Conservation (phyloP, 2,797 vertebrate species). For the Pangasius krempfi region DNA sequence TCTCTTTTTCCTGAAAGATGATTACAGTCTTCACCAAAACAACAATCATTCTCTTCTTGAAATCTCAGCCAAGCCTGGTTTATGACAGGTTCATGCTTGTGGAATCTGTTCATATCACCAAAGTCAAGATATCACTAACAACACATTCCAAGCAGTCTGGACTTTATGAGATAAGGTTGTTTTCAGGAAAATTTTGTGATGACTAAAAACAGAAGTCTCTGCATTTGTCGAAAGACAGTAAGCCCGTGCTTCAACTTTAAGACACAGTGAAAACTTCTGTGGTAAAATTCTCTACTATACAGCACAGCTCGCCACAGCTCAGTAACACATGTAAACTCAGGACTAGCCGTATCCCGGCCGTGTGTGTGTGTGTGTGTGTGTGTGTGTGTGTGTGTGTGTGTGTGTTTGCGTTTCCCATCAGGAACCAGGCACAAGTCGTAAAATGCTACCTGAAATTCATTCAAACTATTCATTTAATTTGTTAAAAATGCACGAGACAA, state of each 20-base stretch:
- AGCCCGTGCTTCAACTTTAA: not conserved
- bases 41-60: not conserved
- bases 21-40: not conserved
- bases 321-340: not conserved
- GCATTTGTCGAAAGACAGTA: conserved; percentile 13
- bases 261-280: not conserved
- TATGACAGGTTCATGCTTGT: not conserved
- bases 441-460: not conserved
- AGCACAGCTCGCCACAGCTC: not conserved
- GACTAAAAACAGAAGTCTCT: not conserved
- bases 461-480: not conserved
- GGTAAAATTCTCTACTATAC: not conserved
- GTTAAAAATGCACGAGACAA: not conserved
- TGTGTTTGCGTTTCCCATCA: no score
- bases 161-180: conserved; percentile 45
- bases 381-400: no score
- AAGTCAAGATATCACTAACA: conserved; percentile 34
- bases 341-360: not conserved
- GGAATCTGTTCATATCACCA: conserved; percentile 19
- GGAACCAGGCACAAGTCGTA: not conserved
- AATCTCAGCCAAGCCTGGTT: conserved; percentile 8
- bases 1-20: not conserved
- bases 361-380: not conserved
- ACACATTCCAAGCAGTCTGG: conserved; percentile 38
- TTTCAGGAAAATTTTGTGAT: conserved; percentile 22